Percentiles rank a stretch among this genome's conserved stretches.
Evolutionary conservation across 2,888 invertebrate genomes (phyloP).

Genomic region (Aplocera efformata): DNA sequence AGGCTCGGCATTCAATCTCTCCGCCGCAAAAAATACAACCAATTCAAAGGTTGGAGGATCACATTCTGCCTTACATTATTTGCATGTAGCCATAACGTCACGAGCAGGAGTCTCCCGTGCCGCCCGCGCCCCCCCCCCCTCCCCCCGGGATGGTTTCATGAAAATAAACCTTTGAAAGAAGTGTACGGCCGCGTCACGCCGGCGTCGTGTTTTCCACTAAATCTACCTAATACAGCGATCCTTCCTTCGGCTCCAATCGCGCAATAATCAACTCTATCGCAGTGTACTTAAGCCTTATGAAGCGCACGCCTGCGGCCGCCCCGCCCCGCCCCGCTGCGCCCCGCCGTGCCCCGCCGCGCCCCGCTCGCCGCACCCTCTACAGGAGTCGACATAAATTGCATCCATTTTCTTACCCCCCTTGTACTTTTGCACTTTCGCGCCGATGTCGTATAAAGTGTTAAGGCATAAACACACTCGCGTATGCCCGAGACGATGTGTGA

Average conservation of each 20-base stretch:
- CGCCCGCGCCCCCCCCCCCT: not conserved
- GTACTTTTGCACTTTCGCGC: constrained; percentile 22
- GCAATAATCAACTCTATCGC: constrained; percentile 12
- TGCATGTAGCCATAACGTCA: constrained; percentile 2
- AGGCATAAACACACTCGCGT: not conserved
- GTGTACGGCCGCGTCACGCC: constrained; percentile 20
- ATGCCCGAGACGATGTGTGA: not conserved
- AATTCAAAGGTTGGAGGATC: not conserved
- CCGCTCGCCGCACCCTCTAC: constrained; percentile 16
- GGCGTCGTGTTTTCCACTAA: constrained; percentile 30
- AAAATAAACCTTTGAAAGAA: constrained; percentile 14
- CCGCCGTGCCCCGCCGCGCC: too few species aligned
- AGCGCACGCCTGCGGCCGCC: too few species aligned
- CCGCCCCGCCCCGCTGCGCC: too few species aligned
- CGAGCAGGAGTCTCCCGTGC: constrained; percentile 1
- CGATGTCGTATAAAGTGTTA: constrained; percentile 6
- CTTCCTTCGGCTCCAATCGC: constrained; percentile 3
- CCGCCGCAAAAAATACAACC: not conserved
- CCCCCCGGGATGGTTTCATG: constrained; percentile 3
- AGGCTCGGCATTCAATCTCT: not conserved
- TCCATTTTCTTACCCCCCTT: constrained; percentile 33
- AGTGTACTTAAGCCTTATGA: too few species aligned
- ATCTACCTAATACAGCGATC: constrained; percentile 26
- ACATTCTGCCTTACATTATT: not conserved
- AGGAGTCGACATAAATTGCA: constrained; percentile 37